phyloP scores from a whole-genome alignment of 2,113 vertebrate genomes.

The Etheostoma spectabile region DNA sequence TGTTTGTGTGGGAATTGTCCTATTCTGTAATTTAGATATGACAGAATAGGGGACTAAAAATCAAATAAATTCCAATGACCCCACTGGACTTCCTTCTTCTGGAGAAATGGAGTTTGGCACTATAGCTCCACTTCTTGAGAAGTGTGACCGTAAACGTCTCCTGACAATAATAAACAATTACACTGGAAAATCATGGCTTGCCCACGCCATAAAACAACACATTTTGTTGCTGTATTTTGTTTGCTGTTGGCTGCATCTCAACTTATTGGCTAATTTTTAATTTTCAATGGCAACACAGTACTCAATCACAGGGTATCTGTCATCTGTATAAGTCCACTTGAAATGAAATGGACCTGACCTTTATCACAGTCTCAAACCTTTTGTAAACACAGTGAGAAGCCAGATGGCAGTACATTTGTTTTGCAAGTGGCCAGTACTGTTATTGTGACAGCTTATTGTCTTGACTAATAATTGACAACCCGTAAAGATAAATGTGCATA shows the following conservation, averaged over 20 bases:
- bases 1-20: no score
- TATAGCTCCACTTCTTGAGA: no score
- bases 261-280: neutral
- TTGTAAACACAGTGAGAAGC: neutral
- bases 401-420: neutral
- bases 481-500: neutral
- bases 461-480: conserved; percentile 30
- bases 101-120: no score
- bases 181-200: no score
- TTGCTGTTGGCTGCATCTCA: neutral
- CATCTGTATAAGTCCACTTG: neutral
- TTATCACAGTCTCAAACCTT: neutral
- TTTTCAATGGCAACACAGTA: neutral
- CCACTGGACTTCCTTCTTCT: no score
- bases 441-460: neutral
- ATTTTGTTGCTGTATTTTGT: no score
- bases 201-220: no score
- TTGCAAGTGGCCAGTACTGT: neutral
- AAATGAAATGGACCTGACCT: neutral
- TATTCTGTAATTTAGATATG: no score
- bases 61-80: no score
- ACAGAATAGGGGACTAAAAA: no score
- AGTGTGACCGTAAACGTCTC: no score
- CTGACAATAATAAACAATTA: no score
- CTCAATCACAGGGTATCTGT: neutral